Evolutionary conservation across 2,888 invertebrate genomes (phyloP).

Genomic region (Cremastinae sp.): DNA sequence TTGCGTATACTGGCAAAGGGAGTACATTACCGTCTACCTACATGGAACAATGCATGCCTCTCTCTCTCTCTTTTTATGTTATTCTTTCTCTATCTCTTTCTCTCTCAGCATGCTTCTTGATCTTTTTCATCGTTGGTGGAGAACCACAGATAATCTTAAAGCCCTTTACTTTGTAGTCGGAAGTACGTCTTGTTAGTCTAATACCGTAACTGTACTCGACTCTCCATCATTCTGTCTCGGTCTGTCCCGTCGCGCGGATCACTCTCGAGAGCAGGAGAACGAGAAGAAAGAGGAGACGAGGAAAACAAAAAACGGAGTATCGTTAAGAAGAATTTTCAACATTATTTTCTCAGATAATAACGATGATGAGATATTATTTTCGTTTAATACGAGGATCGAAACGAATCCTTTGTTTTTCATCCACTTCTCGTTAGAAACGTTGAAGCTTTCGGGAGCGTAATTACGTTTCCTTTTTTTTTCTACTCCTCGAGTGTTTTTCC

Average conservation of each 20-base stretch:
- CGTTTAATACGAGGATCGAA: no score
- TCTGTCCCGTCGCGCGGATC: neutral
- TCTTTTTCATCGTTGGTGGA: slow-evolving; percentile 38
- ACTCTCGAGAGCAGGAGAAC: neutral
- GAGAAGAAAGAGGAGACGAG: neutral
- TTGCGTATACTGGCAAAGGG: slow-evolving; percentile 64
- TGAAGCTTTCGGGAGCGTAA: no score
- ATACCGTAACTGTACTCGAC: slow-evolving; percentile 76
- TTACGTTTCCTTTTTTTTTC: no score
- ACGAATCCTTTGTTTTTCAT: no score
- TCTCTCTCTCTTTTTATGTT: neutral
- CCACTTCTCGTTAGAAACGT: no score
- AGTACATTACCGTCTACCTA: slow-evolving; percentile 68
- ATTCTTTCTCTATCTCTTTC: slow-evolving; percentile 6
- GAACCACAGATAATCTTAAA: slow-evolving; percentile 13
- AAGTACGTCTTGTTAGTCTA: slow-evolving; percentile 78
- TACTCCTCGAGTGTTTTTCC: no score
- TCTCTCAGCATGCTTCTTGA: slow-evolving; percentile 12
- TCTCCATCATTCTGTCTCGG: slow-evolving; percentile 23
- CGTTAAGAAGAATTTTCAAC: slow-evolving; percentile 7
- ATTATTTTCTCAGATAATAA: neutral
- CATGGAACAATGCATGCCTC: slow-evolving; percentile 70
- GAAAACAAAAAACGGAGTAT: neutral
- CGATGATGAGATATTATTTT: neutral
- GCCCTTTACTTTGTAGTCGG: slow-evolving; percentile 73